Evolutionary conservation across 2,888 invertebrate genomes (phyloP).

Genomic region (Drosophila subsilvestris): DNA sequence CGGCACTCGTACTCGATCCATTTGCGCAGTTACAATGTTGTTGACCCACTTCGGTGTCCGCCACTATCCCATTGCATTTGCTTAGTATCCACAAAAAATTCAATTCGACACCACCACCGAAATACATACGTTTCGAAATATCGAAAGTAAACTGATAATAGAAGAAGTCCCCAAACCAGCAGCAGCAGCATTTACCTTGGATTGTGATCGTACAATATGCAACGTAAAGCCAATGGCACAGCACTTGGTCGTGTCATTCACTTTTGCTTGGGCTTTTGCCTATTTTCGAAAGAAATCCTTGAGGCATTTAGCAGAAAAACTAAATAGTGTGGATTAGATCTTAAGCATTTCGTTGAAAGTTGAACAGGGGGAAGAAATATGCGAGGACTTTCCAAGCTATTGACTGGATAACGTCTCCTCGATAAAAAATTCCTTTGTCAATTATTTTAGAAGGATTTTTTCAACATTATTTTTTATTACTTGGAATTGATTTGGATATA

Average conservation of each 20-base stretch:
- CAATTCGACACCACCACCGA: slow-evolving; percentile 49
- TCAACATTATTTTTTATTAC: too few species aligned
- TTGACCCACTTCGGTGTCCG: slow-evolving; percentile 63
- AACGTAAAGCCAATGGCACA: slow-evolving; percentile 32
- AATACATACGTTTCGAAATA: slow-evolving; percentile 38
- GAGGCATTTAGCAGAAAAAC: neutral
- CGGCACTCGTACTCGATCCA: slow-evolving; percentile 17
- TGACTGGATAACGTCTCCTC: too few species aligned
- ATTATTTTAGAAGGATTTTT: too few species aligned
- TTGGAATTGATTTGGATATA: too few species aligned
- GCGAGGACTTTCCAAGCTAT: neutral
- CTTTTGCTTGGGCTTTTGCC: neutral
- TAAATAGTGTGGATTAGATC: neutral
- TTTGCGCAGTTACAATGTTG: slow-evolving; percentile 48
- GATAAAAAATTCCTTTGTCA: neutral
- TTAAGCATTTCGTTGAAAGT: neutral
- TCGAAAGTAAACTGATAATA: slow-evolving; percentile 23
- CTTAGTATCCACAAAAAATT: slow-evolving; percentile 32
- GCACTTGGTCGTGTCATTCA: slow-evolving; percentile 22
- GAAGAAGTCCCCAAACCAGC: slow-evolving; percentile 35
- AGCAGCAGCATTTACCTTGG: slow-evolving; percentile 55
- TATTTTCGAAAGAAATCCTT: neutral
- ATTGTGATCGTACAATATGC: neutral
- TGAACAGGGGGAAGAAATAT: neutral
- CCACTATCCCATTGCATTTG: slow-evolving; percentile 33